A percentile compares a stretch with the other conserved stretches of the same genome.
Conservation (phyloP, 2,797 vertebrate species). For the Hylomyscus alleni region DNA sequence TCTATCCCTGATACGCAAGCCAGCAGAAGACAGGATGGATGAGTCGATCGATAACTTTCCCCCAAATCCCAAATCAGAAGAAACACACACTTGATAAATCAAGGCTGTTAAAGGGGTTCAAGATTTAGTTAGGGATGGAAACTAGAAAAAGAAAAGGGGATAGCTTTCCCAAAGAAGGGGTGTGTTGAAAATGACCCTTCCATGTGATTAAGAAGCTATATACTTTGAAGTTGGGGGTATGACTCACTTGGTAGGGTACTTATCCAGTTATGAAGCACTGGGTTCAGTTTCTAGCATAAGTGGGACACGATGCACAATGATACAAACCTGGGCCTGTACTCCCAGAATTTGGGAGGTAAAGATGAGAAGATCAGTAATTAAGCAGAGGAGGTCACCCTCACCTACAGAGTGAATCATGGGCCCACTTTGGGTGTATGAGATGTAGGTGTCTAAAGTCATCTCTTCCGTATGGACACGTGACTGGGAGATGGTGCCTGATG, state of each 20-base stretch:
- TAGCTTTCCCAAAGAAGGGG: neutral
- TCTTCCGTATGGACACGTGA: neutral
- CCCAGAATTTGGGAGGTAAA: neutral
- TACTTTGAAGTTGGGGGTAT: too few species aligned
- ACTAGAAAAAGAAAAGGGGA: neutral
- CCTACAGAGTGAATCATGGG: neutral
- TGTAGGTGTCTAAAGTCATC: neutral
- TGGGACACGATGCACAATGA: too few species aligned
- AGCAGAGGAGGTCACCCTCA: neutral
- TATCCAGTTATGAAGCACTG: neutral
- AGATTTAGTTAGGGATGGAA: neutral
- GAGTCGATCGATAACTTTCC: neutral
- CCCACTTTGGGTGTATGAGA: too few species aligned
- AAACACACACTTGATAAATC: neutral
- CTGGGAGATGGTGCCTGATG: too few species aligned
- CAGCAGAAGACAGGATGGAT: conserved; percentile 5
- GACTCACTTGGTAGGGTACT: neutral
- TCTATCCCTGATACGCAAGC: neutral
- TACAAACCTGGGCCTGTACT: neutral
- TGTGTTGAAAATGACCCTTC: neutral
- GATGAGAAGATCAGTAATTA: neutral
- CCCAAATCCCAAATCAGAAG: neutral
- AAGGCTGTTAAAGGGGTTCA: neutral
- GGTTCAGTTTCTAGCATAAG: neutral
- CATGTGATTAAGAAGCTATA: neutral